A percentile compares a stretch with the other conserved stretches of the same genome.
These are phyloP conservation scores for Malacoctenus gilli DNA, from an alignment of 2,797 vertebrate genomes.

Conservation along the genomic window DNA sequence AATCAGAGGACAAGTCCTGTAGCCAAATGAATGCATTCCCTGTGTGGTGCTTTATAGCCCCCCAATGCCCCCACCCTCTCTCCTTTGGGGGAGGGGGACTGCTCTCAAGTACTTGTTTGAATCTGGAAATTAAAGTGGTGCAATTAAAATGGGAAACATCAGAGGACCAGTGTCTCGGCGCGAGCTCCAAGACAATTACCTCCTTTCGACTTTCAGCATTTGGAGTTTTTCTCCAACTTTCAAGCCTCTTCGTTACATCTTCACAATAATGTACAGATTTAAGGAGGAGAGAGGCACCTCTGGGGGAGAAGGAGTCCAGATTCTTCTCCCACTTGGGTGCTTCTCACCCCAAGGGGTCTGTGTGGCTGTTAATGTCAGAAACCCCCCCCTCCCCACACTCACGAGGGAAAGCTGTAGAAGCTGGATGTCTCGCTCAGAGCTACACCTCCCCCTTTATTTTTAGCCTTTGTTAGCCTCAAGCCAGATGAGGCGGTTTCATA, in stretches of 20 bases:
- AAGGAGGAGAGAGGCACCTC: not conserved
- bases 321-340: conserved; percentile 25
- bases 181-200: not conserved
- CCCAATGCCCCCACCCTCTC: too few species aligned
- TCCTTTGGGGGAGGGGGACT: too few species aligned
- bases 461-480: conserved; percentile 54
- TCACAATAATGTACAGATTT: conserved; percentile 1
- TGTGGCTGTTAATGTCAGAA: conserved; percentile 49
- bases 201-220: not conserved
- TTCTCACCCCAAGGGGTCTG: conserved; percentile 35
- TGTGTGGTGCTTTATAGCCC: not conserved
- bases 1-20: not conserved
- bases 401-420: conserved; percentile 42
- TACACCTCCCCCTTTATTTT: conserved; percentile 60
- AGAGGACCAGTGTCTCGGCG: not conserved
- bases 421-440: conserved; percentile 55
- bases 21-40: not conserved
- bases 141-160: too few species aligned
- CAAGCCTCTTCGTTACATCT: not conserved
- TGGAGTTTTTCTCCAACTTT: not conserved
- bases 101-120: too few species aligned
- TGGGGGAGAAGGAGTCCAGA: not conserved
- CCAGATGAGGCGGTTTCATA: conserved; percentile 63
- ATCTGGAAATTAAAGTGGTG: too few species aligned
- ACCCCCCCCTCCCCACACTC: conserved; percentile 34